A percentile compares a stretch with the other conserved stretches of the same genome.
Conservation (phyloP, 1,140 invertebrate species). For the Trinorchestia longiramus region DNA sequence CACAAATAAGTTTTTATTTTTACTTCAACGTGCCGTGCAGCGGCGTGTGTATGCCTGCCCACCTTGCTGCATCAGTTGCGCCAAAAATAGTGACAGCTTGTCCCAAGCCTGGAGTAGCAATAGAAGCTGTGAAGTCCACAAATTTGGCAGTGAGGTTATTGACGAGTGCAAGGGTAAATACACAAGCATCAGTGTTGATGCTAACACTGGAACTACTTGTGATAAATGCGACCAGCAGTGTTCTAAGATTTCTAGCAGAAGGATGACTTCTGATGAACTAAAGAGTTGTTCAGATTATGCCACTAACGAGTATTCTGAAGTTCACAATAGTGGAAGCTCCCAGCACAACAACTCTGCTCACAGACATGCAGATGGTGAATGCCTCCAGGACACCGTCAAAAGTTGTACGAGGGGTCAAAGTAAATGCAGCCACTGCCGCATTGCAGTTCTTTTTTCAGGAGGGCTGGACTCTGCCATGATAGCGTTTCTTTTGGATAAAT, state of each 20-base stretch:
- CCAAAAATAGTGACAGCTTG: not conserved
- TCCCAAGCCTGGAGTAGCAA: not conserved
- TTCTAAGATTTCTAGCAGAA: not conserved
- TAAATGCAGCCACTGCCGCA: constrained; percentile 77
- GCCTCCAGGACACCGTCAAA: not conserved
- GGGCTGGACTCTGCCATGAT: constrained; percentile 94
- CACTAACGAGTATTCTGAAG: not conserved
- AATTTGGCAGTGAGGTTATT: not conserved
- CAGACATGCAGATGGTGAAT: not conserved
- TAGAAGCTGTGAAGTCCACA: not conserved
- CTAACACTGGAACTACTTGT: not conserved
- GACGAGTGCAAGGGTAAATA: not conserved
- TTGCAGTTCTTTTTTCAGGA: constrained; percentile 93
- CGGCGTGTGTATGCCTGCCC: constrained; percentile 68
- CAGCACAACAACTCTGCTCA: not conserved
- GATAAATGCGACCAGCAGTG: not conserved
- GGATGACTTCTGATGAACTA: not conserved
- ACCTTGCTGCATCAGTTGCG: not conserved
- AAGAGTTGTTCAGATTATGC: not conserved
- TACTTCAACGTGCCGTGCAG: constrained; percentile 75
- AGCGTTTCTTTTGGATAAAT: constrained; percentile 83
- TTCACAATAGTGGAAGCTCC: not conserved
- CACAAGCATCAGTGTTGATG: not conserved
- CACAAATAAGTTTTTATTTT: constrained; percentile 77
- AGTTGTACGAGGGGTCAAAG: constrained; percentile 55